A percentile compares a stretch with the other conserved stretches of the same genome.
Evolutionary conservation across 2,797 vertebrate species (phyloP).

Genomic region (Rhinogobio ventralis): DNA sequence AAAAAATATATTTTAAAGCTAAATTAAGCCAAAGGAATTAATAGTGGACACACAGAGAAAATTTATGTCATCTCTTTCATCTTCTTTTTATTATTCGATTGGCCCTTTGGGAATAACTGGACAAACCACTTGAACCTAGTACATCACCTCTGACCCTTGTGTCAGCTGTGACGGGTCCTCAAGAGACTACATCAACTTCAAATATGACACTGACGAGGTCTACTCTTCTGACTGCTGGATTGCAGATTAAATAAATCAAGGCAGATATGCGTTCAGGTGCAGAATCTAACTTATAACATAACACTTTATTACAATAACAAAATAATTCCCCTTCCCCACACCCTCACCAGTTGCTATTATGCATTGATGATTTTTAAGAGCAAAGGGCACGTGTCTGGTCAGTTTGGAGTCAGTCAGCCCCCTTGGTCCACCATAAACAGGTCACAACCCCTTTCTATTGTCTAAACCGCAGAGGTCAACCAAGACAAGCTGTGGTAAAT

Average conservation of each 20-base stretch:
- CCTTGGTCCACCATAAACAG: background rate
- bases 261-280: background rate
- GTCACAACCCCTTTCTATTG: constrained; percentile 16
- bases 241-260: background rate
- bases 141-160: constrained; percentile 62
- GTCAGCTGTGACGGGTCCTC: constrained; percentile 48
- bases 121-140: constrained; percentile 63
- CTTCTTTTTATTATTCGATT: constrained; percentile 50
- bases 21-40: background rate
- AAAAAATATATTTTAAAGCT: background rate
- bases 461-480: constrained; percentile 17
- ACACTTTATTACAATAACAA: background rate
- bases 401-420: background rate
- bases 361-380: background rate
- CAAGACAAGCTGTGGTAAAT: background rate
- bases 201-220: constrained; percentile 25
- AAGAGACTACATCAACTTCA: constrained; percentile 53
- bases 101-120: constrained; percentile 67
- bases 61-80: constrained; percentile 50
- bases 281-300: background rate
- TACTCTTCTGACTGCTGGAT: background rate
- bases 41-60: background rate
- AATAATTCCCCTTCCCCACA: background rate
- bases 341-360: background rate
- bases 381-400: constrained; percentile 20